Conservation (phyloP, 2,888 invertebrate genomes). For the Invenusta paracnida region DNA sequence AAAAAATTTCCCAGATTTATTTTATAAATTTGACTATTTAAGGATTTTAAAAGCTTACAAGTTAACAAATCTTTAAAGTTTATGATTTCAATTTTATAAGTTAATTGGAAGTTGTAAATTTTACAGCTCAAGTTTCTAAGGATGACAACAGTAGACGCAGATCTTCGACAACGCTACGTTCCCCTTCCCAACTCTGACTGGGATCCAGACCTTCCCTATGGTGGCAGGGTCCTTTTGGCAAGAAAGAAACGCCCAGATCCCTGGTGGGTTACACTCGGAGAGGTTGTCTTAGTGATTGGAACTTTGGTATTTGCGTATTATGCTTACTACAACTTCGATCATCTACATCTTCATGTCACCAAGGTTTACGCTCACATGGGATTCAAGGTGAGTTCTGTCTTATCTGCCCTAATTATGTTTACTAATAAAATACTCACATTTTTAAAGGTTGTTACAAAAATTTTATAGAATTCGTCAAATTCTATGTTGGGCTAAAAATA, state of each 20-base stretch:
- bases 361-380: conserved; percentile 61
- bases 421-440: too few relatives aligned
- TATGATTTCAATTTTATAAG: too few relatives aligned
- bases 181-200: conserved; percentile 48
- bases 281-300: conserved; percentile 48
- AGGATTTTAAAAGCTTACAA: too few relatives aligned
- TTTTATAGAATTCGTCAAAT: too few relatives aligned
- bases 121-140: neutral
- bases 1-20: too few relatives aligned
- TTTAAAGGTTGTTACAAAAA: too few relatives aligned
- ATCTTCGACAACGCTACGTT: conserved; percentile 17
- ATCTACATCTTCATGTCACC: conserved; percentile 61
- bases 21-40: too few relatives aligned
- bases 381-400: conserved; percentile 51
- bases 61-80: too few relatives aligned
- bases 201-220: conserved; percentile 59
- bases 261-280: conserved; percentile 50
- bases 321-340: conserved; percentile 61
- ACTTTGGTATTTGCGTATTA: conserved; percentile 52
- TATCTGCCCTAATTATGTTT: too few relatives aligned
- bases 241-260: conserved; percentile 60
- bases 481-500: too few relatives aligned
- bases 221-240: conserved; percentile 61
- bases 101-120: too few relatives aligned
- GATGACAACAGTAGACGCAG: neutral